Percentiles rank a stretch among this genome's conserved stretches.
phyloP scores from a whole-genome alignment of 1,140 invertebrate species.

The Elysia chlorotica region DNA sequence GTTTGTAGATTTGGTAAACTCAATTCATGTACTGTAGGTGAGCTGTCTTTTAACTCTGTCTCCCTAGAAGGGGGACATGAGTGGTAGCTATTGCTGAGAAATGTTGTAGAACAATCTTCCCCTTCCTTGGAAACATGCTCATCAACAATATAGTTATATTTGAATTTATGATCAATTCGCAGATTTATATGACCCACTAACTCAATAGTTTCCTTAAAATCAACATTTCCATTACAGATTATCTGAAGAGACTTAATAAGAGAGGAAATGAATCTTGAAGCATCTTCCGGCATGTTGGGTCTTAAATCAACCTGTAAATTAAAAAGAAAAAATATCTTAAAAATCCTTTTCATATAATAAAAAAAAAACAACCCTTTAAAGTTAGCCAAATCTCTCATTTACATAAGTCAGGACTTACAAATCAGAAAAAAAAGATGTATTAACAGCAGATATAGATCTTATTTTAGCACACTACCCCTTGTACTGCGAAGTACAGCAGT shows the following conservation, averaged over 20 bases:
- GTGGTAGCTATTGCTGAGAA: constrained; percentile 36
- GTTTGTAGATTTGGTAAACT: too few relatives aligned
- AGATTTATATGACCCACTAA: constrained; percentile 34
- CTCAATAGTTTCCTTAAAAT: constrained; percentile 33
- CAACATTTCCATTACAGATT: constrained; percentile 35
- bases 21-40: too few relatives aligned
- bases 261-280: constrained; percentile 27
- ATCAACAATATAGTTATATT: constrained; percentile 35
- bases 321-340: not conserved
- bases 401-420: too few relatives aligned
- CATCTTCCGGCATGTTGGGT: constrained; percentile 15
- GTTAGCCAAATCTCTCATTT: too few relatives aligned
- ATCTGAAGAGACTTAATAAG: constrained; percentile 33
- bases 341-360: not conserved
- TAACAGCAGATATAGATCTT: too few relatives aligned
- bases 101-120: constrained; percentile 24
- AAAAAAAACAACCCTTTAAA: too few relatives aligned
- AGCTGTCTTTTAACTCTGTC: too few relatives aligned
- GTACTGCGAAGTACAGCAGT: too few relatives aligned
- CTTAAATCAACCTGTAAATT: not conserved
- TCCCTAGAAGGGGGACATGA: constrained; percentile 23
- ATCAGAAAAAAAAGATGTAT: too few relatives aligned
- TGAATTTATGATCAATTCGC: constrained; percentile 28
- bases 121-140: constrained; percentile 35
- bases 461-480: too few relatives aligned